These are phyloP conservation scores for Ectemnius lituratus DNA, from an alignment of 2,888 invertebrate genomes.

Conservation along the genomic window DNA sequence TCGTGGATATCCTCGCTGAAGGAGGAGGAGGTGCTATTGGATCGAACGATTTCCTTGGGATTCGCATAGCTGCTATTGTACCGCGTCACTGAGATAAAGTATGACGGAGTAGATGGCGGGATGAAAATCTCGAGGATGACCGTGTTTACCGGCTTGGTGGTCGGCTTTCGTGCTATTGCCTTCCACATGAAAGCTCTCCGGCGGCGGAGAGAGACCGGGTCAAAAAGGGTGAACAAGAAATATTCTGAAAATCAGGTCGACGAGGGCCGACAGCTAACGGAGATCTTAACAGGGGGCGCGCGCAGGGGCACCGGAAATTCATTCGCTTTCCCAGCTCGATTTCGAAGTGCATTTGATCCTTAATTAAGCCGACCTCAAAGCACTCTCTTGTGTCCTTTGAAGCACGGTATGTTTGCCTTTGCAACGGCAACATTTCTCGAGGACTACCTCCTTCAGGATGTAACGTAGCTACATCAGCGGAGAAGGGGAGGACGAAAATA, in stretches of 20 bases:
- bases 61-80: no score
- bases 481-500: no score
- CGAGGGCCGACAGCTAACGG: constrained; percentile 14
- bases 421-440: no score
- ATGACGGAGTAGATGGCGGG: constrained; percentile 3
- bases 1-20: no score
- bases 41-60: no score
- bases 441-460: no score
- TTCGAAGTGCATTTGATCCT: constrained; percentile 33
- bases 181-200: constrained; percentile 20
- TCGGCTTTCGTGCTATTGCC: constrained; percentile 35
- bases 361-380: constrained; percentile 39
- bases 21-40: no score
- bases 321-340: constrained; percentile 20
- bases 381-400: constrained; percentile 24
- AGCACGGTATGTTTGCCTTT: background rate
- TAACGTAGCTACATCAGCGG: no score
- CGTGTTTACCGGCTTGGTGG: constrained; percentile 28
- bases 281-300: constrained; percentile 6
- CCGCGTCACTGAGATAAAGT: background rate
- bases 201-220: background rate
- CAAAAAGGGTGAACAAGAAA: constrained; percentile 18
- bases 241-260: constrained; percentile 31
- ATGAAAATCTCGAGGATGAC: constrained; percentile 31
- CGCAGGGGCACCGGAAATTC: background rate